A percentile compares a stretch with the other conserved stretches of the same genome.
Evolutionary conservation across 2,113 vertebrate species (phyloP).

Genomic region (Sapajus apella): DNA sequence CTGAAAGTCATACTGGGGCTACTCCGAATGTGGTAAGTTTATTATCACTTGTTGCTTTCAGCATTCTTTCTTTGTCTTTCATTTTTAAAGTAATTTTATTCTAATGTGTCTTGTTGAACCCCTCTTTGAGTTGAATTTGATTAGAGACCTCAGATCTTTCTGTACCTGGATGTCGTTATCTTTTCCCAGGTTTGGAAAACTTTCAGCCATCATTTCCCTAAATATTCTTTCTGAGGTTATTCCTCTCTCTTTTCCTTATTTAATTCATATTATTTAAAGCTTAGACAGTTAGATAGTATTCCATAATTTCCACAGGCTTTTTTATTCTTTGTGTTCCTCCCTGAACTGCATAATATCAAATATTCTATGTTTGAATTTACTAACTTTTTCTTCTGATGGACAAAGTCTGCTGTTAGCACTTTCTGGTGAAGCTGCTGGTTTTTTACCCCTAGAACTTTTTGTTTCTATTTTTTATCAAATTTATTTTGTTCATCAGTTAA

Average conservation of each 20-base stretch:
- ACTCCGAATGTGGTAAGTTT: neutral
- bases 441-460: neutral
- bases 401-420: neutral
- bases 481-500: neutral
- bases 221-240: neutral
- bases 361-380: neutral
- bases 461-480: neutral
- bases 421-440: neutral
- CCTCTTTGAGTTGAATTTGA: neutral
- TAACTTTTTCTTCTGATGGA: neutral
- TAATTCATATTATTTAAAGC: neutral
- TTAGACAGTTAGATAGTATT: neutral
- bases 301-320: neutral
- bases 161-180: neutral
- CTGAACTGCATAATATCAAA: neutral
- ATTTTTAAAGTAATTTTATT: neutral
- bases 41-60: neutral
- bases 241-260: neutral
- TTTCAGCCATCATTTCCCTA: neutral
- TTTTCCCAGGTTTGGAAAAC: neutral
- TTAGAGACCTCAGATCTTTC: neutral
- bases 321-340: neutral
- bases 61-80: neutral
- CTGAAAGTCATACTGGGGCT: neutral
- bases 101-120: neutral